phyloP scores from a whole-genome alignment of 2,888 invertebrate genomes.

The Sphaerophoria rueppellii region DNA sequence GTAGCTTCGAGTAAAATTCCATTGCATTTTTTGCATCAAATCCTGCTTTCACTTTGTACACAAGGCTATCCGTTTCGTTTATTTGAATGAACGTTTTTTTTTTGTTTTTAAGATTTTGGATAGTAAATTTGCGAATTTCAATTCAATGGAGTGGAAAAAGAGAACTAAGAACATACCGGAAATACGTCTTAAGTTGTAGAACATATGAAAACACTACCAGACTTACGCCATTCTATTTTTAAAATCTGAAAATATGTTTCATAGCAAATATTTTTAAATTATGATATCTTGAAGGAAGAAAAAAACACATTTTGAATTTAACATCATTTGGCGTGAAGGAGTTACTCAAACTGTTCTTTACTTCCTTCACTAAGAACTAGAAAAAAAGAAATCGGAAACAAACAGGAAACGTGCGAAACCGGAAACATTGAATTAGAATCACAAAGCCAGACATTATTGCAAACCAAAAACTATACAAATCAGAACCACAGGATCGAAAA shows the following conservation, averaged over 20 bases:
- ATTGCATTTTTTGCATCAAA: slow-evolving; percentile 53
- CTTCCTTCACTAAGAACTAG: no score
- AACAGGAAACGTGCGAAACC: no score
- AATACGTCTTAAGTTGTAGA: slow-evolving; percentile 26
- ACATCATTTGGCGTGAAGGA: no score
- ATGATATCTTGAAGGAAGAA: not conserved
- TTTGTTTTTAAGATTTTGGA: not conserved
- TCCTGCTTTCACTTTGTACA: slow-evolving; percentile 53
- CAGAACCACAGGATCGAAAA: no score
- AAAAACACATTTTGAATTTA: not conserved
- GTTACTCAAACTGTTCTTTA: no score
- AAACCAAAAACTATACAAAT: no score
- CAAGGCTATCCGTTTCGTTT: slow-evolving; percentile 47
- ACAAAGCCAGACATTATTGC: no score
- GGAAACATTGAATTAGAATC: no score
- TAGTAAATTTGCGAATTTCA: slow-evolving; percentile 46
- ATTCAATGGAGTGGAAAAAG: slow-evolving; percentile 59
- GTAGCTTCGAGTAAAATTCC: slow-evolving; percentile 62
- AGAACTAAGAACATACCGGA: slow-evolving; percentile 31
- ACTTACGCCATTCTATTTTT: slow-evolving; percentile 13
- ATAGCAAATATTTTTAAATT: no score
- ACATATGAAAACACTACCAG: slow-evolving; percentile 26
- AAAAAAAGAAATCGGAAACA: no score
- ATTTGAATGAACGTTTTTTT: slow-evolving; percentile 23
- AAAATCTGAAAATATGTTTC: not conserved